A percentile compares a stretch with the other conserved stretches of the same genome.
Conservation (phyloP, 1,140 invertebrate species). For the Limonius californicus region DNA sequence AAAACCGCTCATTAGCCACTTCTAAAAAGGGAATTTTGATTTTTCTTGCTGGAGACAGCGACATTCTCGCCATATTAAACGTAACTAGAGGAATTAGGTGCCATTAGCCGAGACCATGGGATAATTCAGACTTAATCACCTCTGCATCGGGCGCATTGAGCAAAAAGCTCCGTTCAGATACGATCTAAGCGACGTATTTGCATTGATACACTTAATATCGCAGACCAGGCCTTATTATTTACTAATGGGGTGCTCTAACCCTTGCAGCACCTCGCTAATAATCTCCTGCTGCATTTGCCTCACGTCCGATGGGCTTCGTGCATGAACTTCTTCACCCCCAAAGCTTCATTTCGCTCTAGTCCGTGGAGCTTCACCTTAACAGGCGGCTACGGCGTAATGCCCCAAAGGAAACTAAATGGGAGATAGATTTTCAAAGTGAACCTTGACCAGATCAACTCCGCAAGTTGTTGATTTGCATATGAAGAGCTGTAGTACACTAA, state of each 20-base stretch:
- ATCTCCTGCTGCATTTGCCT: neutral
- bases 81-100: too few relatives aligned
- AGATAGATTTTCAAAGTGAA: slow-evolving; percentile 3
- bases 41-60: too few relatives aligned
- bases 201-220: neutral
- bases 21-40: too few relatives aligned
- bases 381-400: neutral
- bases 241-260: slow-evolving; percentile 9
- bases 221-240: slow-evolving; percentile 5
- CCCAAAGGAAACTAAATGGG: neutral
- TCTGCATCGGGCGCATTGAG: neutral
- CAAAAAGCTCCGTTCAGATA: neutral
- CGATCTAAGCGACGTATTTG: neutral
- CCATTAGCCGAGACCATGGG: too few relatives aligned
- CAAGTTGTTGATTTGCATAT: slow-evolving; percentile 13
- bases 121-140: too few relatives aligned
- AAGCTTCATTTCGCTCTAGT: neutral
- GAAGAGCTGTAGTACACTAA: slow-evolving; percentile 11
- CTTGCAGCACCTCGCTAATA: neutral
- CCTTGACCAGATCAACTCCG: slow-evolving; percentile 4
- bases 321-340: neutral
- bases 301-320: neutral
- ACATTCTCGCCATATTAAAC: too few relatives aligned
- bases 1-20: too few relatives aligned
- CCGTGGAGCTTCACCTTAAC: neutral